Evolutionary conservation across 2,888 invertebrate species (phyloP).

Genomic region (Aproaerema taeniolella): DNA sequence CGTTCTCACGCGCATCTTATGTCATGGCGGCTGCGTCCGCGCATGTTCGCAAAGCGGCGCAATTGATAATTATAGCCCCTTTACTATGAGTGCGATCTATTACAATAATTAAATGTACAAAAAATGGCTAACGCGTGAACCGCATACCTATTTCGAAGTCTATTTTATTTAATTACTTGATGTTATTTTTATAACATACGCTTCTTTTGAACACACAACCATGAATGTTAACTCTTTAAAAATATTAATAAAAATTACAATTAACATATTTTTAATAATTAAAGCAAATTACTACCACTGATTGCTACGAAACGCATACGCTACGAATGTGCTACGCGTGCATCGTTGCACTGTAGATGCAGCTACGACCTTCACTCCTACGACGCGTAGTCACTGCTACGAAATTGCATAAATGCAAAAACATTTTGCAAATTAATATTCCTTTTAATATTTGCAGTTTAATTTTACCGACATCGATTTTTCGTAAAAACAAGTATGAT

Average conservation of each 20-base stretch:
- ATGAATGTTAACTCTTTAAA: too few species aligned
- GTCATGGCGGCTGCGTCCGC: conserved; percentile 39
- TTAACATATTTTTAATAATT: too few species aligned
- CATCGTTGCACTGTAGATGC: conserved; percentile 69
- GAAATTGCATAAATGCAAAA: conserved; percentile 61
- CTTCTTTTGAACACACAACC: too few species aligned
- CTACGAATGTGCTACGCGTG: conserved; percentile 51
- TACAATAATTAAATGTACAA: conserved; percentile 1
- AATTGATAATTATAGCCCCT: conserved; percentile 12
- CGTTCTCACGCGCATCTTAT: conserved; percentile 53
- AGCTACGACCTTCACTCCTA: conserved; percentile 53
- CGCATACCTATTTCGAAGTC: too few species aligned
- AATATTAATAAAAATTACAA: too few species aligned
- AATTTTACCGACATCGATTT: background rate
- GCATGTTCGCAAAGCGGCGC: conserved; percentile 32
- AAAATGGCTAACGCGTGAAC: too few species aligned
- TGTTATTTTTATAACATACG: too few species aligned
- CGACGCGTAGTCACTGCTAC: conserved; percentile 58
- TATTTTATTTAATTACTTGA: too few species aligned
- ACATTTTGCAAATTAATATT: conserved; percentile 26
- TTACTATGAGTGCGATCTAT: background rate
- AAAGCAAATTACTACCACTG: too few species aligned
- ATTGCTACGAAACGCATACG: too few species aligned
- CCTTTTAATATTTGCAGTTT: background rate
- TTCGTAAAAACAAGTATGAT: background rate